phyloP scores from a whole-genome alignment of 1,140 invertebrate species.

The Penaeus indicus region DNA sequence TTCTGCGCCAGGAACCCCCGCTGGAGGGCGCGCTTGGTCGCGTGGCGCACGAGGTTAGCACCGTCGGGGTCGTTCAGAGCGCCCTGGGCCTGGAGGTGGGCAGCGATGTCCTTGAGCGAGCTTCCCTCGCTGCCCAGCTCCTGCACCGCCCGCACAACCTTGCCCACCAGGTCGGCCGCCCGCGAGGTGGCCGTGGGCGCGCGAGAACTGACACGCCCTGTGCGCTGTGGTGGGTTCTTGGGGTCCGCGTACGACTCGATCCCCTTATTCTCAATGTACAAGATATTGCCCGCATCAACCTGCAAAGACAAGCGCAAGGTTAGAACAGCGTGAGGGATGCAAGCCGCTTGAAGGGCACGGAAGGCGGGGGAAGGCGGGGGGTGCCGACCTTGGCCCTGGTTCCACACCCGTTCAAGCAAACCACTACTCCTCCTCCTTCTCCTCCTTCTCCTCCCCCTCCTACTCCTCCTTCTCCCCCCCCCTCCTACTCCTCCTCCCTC shows the following conservation, averaged over 20 bases:
- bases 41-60: slow-evolving; percentile 52
- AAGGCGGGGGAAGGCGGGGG: too few species aligned
- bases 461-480: neutral
- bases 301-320: neutral
- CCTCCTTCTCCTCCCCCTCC: neutral
- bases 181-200: slow-evolving; percentile 56
- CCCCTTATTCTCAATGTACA: slow-evolving; percentile 57
- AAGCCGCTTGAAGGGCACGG: too few species aligned
- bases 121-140: slow-evolving; percentile 41
- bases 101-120: slow-evolving; percentile 44
- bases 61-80: slow-evolving; percentile 2
- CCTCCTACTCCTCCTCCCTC: neutral
- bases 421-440: neutral
- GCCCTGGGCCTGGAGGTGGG: slow-evolving; percentile 24
- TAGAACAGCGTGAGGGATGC: too few species aligned
- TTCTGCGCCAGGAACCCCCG: slow-evolving; percentile 61
- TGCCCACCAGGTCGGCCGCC: slow-evolving; percentile 56
- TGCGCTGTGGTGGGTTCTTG: slow-evolving; percentile 53
- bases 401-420: neutral
- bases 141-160: slow-evolving; percentile 55
- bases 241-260: slow-evolving; percentile 58
- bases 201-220: slow-evolving; percentile 39
- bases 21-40: slow-evolving; percentile 63
- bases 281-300: slow-evolving; percentile 56
- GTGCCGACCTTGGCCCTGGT: too few species aligned